These are phyloP conservation scores for Amiota minor DNA, from an alignment of 2,888 invertebrate genomes.

Conservation along the genomic window DNA sequence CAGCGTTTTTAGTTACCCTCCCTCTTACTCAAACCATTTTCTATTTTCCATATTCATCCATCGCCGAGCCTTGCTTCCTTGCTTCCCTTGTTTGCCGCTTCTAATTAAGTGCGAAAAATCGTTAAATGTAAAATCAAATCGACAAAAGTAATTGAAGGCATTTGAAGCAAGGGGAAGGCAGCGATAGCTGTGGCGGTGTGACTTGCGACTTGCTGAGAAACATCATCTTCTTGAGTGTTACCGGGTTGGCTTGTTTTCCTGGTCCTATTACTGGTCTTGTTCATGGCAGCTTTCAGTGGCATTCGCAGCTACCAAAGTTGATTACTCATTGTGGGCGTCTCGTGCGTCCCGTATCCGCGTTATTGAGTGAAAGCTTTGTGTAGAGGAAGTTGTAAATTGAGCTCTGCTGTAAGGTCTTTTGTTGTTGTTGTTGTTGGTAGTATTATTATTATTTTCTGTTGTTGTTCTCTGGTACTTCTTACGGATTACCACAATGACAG, in stretches of 20 bases:
- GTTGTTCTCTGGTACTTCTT: constrained; percentile 29
- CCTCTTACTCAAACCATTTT: background rate
- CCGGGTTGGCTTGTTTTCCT: background rate
- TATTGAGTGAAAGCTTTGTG: no score
- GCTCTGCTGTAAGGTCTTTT: constrained; percentile 45
- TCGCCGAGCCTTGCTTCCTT: constrained; percentile 39
- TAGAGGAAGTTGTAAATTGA: constrained; percentile 50
- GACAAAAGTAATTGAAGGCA: constrained; percentile 67
- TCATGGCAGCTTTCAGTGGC: constrained; percentile 11
- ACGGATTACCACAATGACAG: constrained; percentile 58
- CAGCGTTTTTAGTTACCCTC: constrained; percentile 24
- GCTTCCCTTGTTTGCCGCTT: constrained; percentile 63
- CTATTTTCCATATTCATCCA: background rate
- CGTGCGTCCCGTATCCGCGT: background rate
- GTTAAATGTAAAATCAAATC: constrained; percentile 73
- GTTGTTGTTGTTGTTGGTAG: constrained; percentile 36
- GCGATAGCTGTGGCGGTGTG: no score
- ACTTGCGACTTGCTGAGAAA: no score
- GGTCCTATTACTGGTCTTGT: constrained; percentile 1
- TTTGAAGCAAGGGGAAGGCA: no score
- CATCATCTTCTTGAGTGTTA: no score
- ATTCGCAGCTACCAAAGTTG: constrained; percentile 37
- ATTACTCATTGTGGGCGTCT: constrained; percentile 39
- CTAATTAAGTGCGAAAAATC: constrained; percentile 74
- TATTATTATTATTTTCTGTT: constrained; percentile 32